These are phyloP conservation scores for Argopecten irradians DNA, from an alignment of 1,140 invertebrate genomes.

Conservation along the genomic window DNA sequence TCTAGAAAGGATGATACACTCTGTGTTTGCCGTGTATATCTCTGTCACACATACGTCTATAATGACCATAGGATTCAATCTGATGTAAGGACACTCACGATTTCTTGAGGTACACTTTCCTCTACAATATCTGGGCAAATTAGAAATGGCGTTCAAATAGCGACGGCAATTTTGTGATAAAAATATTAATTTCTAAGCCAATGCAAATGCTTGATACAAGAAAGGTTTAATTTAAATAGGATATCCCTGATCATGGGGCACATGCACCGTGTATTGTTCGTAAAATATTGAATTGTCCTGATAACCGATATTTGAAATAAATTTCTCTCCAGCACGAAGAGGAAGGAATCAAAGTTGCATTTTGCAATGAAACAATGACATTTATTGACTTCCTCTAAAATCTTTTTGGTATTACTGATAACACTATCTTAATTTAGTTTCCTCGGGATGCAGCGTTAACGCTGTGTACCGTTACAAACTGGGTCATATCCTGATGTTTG, in stretches of 20 bases:
- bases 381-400: not conserved
- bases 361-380: not conserved
- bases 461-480: not conserved
- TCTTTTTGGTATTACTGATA: not conserved
- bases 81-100: no score
- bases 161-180: no score
- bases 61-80: no score
- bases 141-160: no score
- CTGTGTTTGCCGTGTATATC: no score
- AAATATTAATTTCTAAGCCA: no score
- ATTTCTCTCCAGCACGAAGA: not conserved
- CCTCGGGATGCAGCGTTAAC: not conserved
- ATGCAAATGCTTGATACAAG: no score
- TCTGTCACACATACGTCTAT: no score
- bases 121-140: no score
- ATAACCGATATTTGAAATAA: not conserved
- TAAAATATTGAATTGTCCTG: not conserved
- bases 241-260: not conserved
- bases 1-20: no score
- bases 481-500: not conserved
- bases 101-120: no score
- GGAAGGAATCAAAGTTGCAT: not conserved
- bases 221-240: no score
- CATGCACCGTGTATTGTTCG: not conserved
- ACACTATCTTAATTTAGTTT: not conserved